Base-by-base conservation (phyloP, 2,797 vertebrate species). In the Syngnathus acus region DNA sequence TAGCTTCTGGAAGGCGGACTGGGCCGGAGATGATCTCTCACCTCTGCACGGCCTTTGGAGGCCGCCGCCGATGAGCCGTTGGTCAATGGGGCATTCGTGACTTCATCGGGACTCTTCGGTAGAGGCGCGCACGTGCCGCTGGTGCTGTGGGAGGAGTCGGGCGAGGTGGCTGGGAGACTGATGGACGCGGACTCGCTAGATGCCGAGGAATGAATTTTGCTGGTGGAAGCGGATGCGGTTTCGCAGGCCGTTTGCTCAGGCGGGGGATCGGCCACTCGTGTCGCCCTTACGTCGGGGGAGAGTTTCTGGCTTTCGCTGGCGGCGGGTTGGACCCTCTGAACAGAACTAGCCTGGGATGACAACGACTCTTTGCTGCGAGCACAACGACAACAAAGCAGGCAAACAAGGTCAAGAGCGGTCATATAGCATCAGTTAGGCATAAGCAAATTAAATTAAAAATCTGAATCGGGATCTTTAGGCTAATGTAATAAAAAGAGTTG, bases 31-130 rank as follows among this genome's bases (percentile, higher is more conserved):
- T 79, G 78, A 65, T 79, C 83, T 63, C 86, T 84, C 9, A 19
- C 66, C 14, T 90, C 89, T 17, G 72, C 71, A 8, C 70, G 71
- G 9, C 60, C 74, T 3, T 92, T 91, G 1, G 82, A 84, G 0
- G 71, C 87, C 48, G 86, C 84, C 0, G 55, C 14, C 26, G 89
- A 86, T 5, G 53, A 78, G 9, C 82, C 75, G 1, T 71, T 75
- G 7, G 66, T 71, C 68, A 71, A 78, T 9, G 69, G 67, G 14
- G 43, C 55, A 57, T 70, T 66, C 62, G 48, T 64, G 13, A 47
- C 65, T 42, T 87, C 51, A 77, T 89, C 68, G 77, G 65, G 65
- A 11, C 66, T 60, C 16, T 71, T 79, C 51, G 73, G 74, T 43
- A 72, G 43, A 59, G 68, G 72, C 11, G 65, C 53, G 4, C 75